phyloP scores from a whole-genome alignment of 2,113 vertebrate genomes.

The Protomyctophum bolini region DNA sequence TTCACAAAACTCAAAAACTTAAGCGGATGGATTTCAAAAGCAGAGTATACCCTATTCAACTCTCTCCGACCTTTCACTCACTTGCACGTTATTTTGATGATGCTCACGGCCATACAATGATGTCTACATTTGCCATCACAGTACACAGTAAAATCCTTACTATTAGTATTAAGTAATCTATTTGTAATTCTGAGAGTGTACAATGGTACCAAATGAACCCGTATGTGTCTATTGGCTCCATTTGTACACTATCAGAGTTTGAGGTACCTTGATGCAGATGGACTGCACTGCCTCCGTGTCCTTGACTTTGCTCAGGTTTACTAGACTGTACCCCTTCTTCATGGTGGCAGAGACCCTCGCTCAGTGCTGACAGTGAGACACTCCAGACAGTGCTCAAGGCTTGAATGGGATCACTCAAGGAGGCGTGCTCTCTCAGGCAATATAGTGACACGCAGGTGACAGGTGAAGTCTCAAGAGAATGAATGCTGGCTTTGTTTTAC shows the following conservation, averaged over 20 bases:
- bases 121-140: no score
- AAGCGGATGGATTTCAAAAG: no score
- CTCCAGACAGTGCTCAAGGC: conserved; percentile 17
- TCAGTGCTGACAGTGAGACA: background rate
- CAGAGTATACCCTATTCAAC: no score
- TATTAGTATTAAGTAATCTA: no score
- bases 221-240: background rate
- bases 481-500: conserved; percentile 50
- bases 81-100: no score
- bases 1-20: background rate
- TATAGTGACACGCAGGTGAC: conserved; percentile 31
- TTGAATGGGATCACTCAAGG: no score
- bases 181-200: no score
- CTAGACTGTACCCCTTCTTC: conserved; percentile 72
- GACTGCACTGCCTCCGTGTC: conserved; percentile 66
- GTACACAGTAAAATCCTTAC: no score
- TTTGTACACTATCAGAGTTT: background rate
- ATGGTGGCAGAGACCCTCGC: conserved; percentile 52
- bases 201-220: no score
- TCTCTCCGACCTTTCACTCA: no score
- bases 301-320: conserved; percentile 61
- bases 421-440: no score
- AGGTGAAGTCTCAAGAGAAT: conserved; percentile 25
- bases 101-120: no score
- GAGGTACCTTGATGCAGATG: conserved; percentile 70